Percentiles rank a stretch among this genome's conserved stretches.
Conservation (phyloP, 2,797 vertebrate genomes). For the Oreonectes daqikongensis region DNA sequence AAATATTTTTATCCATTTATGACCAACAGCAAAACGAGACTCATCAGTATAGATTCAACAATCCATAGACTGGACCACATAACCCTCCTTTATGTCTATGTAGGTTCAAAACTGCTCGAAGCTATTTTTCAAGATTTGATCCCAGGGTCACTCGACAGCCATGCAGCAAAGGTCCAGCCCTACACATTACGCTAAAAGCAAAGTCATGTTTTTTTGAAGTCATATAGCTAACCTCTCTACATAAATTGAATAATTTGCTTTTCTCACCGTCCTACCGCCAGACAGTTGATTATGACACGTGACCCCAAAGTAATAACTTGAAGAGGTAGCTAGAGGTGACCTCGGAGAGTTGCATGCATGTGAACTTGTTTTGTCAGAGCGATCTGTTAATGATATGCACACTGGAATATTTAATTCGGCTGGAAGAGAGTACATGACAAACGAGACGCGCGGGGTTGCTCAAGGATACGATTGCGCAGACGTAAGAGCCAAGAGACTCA, state of each 20-base stretch:
- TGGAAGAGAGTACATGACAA: constrained; percentile 61
- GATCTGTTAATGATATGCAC: constrained; percentile 68
- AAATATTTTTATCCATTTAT: too few species aligned
- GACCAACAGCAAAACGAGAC: not conserved
- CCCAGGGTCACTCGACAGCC: constrained; percentile 44
- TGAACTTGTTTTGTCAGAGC: constrained; percentile 66
- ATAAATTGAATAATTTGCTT: constrained; percentile 76
- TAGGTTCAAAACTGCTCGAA: not conserved
- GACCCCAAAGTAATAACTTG: constrained; percentile 73
- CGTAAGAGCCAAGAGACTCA: constrained; percentile 58
- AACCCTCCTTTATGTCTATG: not conserved
- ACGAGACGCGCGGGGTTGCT: constrained; percentile 60
- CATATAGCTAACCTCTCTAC: constrained; percentile 64
- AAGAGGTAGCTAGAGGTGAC: constrained; percentile 75
- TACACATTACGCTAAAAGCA: constrained; percentile 81
- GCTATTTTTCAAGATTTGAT: constrained; percentile 61
- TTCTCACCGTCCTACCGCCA: constrained; percentile 67
- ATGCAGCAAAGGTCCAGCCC: constrained; percentile 60
- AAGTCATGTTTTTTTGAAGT: constrained; percentile 76
- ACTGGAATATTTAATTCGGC: constrained; percentile 64
- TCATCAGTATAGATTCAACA: not conserved
- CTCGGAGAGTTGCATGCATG: constrained; percentile 66
- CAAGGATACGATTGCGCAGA: constrained; percentile 56
- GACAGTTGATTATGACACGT: constrained; percentile 65
- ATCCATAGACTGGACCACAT: not conserved